phyloP scores from a whole-genome alignment of 2,113 vertebrate species.

The Lagopus muta region DNA sequence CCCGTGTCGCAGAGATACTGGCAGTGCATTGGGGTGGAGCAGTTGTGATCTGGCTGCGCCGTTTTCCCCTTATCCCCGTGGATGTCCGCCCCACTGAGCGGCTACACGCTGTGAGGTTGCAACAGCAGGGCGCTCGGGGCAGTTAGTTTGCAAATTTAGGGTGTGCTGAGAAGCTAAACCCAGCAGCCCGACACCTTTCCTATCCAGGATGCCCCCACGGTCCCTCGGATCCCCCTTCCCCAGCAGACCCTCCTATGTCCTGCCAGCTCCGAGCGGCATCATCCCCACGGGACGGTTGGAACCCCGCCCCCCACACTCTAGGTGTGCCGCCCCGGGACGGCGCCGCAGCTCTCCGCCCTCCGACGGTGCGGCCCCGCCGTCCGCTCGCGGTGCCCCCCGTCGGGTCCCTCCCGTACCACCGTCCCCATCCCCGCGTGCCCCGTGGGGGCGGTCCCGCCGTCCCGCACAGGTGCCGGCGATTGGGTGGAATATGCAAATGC shows the following conservation, averaged over 20 bases:
- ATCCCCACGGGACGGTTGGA: too few relatives aligned
- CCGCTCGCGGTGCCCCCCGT: neutral
- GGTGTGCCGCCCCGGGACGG: neutral
- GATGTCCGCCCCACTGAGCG: neutral
- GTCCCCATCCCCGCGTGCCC: neutral
- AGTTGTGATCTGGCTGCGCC: neutral
- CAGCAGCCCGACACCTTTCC: neutral
- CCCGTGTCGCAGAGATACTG: neutral
- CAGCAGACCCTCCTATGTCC: neutral
- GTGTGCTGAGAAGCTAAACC: neutral
- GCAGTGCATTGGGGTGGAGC: too few relatives aligned
- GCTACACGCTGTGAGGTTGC: neutral
- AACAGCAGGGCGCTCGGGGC: neutral
- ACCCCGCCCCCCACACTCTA: neutral
- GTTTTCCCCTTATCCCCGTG: neutral
- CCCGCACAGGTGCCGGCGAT: conserved; percentile 81
- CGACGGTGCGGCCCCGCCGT: neutral
- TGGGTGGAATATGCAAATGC: conserved; percentile 79
- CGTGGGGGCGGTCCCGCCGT: neutral
- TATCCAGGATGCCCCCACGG: neutral
- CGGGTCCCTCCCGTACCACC: neutral
- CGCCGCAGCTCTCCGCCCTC: too few relatives aligned
- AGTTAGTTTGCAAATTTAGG: neutral
- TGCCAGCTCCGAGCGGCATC: neutral
- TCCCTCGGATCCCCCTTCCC: neutral